Conservation (phyloP, 2,113 vertebrate genomes). For the Burhinus oedicnemus region DNA sequence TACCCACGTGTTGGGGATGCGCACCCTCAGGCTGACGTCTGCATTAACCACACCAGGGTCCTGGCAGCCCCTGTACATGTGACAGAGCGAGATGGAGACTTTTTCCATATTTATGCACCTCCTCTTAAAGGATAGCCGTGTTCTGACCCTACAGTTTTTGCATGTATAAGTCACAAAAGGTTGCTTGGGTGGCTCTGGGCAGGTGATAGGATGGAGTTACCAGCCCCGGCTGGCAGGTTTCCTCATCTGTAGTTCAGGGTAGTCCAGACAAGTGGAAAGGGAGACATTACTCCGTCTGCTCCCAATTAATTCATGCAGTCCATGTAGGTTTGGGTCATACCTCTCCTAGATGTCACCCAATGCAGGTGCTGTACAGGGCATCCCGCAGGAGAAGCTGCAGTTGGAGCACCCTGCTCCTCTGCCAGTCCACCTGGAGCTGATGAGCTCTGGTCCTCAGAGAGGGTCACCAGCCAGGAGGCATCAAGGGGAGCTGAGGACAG, state of each 20-base stretch:
- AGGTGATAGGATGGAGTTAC: background rate
- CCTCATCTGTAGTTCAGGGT: background rate
- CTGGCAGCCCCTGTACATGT: background rate
- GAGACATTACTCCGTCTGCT: background rate
- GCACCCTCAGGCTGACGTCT: background rate
- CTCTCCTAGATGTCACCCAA: fast-evolving
- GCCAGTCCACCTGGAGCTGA: no score
- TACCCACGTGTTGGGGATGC: fast-evolving
- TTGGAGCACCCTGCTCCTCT: no score
- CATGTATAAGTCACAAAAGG: no score
- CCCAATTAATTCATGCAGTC: fast-evolving
- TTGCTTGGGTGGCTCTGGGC: background rate
- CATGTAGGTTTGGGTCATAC: background rate
- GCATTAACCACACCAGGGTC: no score
- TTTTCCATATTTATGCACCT: background rate
- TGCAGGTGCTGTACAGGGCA: fast-evolving
- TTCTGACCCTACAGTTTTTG: background rate
- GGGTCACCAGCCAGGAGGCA: no score
- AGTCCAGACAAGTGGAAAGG: no score
- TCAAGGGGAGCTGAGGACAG: no score
- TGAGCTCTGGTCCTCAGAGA: no score
- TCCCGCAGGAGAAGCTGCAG: background rate
- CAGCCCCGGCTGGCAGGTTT: background rate
- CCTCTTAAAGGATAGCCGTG: background rate
- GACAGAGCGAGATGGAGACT: background rate